Conservation (phyloP, 2,113 vertebrate species). For the Cervus canadensis region DNA sequence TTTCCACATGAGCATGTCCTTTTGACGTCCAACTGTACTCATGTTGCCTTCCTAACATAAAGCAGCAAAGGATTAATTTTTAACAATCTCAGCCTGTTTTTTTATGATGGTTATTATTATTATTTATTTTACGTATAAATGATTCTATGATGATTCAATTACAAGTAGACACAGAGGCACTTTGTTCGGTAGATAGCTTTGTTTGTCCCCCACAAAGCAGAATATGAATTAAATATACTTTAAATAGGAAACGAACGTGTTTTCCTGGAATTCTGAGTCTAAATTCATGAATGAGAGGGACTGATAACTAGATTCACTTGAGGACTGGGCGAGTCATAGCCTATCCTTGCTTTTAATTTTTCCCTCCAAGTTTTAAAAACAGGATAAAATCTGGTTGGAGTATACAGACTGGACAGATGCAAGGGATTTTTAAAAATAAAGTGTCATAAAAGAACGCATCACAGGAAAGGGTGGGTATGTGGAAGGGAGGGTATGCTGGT, state of each 20-base stretch:
- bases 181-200: background rate
- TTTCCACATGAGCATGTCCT: background rate
- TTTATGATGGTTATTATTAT: background rate
- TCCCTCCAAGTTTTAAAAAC: background rate
- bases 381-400: background rate
- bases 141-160: background rate
- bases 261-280: background rate
- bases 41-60: background rate
- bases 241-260: background rate
- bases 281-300: background rate
- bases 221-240: background rate
- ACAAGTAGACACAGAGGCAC: background rate
- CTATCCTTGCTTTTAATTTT: background rate
- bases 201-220: background rate
- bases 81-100: background rate
- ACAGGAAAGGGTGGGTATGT: background rate
- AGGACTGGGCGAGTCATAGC: background rate
- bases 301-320: background rate
- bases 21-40: background rate
- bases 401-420: background rate
- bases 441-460: background rate
- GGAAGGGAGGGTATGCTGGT: background rate
- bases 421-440: background rate
- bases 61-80: background rate
- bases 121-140: conserved; percentile 14